These are phyloP conservation scores for Pantala flavescens DNA, from an alignment of 1,140 invertebrate species.

Conservation along the genomic window DNA sequence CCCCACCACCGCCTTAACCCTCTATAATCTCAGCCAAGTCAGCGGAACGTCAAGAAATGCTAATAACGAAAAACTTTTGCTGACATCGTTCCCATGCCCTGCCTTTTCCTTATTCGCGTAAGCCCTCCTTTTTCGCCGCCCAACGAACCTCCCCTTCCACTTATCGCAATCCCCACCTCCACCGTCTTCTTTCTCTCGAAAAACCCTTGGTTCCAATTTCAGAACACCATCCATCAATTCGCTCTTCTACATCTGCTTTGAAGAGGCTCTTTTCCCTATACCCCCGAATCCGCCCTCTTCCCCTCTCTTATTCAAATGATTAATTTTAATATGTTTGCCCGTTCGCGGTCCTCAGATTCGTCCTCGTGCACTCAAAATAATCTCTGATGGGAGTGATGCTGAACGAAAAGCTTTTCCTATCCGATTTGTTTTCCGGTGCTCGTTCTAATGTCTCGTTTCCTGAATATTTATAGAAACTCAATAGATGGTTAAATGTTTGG, in stretches of 20 bases:
- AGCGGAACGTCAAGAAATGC: slow-evolving; percentile 8
- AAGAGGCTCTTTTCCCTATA: not conserved
- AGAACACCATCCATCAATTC: slow-evolving; percentile 7
- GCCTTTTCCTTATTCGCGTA: not conserved
- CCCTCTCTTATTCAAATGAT: not conserved
- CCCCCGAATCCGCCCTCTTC: not conserved
- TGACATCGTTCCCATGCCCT: not conserved
- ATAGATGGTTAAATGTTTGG: too few relatives aligned
- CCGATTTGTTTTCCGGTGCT: too few relatives aligned
- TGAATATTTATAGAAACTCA: too few relatives aligned
- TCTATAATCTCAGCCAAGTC: slow-evolving; percentile 5
- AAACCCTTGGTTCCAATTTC: slow-evolving; percentile 5
- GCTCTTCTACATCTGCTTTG: not conserved
- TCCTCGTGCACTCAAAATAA: too few relatives aligned
- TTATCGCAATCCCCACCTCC: not conserved
- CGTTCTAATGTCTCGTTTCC: too few relatives aligned
- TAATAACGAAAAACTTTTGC: slow-evolving; percentile 7
- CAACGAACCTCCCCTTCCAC: not conserved
- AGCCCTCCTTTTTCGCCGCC: not conserved
- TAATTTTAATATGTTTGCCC: too few relatives aligned
- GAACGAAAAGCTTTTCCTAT: too few relatives aligned
- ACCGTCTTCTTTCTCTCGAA: not conserved
- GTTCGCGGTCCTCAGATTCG: too few relatives aligned
- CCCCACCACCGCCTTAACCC: not conserved
- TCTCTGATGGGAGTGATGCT: too few relatives aligned